Conservation (phyloP, 2,113 vertebrate genomes). For the Mungos mungo region DNA sequence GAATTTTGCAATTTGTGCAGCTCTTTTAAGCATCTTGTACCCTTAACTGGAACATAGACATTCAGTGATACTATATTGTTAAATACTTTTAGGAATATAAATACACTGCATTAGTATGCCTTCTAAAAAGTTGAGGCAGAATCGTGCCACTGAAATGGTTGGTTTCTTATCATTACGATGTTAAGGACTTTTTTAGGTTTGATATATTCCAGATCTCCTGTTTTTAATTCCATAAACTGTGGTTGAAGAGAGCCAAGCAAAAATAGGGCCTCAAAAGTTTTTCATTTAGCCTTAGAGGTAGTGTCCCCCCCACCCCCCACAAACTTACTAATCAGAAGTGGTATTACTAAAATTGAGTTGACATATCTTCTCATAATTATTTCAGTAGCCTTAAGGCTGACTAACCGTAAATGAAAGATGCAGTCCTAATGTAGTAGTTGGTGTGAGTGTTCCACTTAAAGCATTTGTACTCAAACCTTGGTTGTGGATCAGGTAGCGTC, state of each 20-base stretch:
- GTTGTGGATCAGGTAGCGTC: background rate
- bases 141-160: background rate
- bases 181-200: constrained; percentile 53
- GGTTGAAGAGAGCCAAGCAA: background rate
- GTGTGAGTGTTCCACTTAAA: background rate
- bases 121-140: constrained; percentile 15
- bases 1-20: background rate
- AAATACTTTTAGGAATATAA: constrained; percentile 33
- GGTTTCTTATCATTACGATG: background rate
- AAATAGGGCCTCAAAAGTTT: background rate
- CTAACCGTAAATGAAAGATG: background rate
- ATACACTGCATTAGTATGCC: background rate
- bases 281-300: constrained; percentile 28
- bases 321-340: background rate
- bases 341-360: constrained; percentile 33
- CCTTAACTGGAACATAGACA: background rate
- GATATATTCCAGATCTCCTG: background rate
- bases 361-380: constrained; percentile 38
- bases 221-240: constrained; percentile 55
- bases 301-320: background rate
- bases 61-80: background rate
- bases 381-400: constrained; percentile 29
- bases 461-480: background rate
- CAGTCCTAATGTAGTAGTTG: background rate
- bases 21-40: background rate